Evolutionary conservation across 2,888 invertebrate species (phyloP).

Genomic region (Drosophila nr. perissopoda): DNA sequence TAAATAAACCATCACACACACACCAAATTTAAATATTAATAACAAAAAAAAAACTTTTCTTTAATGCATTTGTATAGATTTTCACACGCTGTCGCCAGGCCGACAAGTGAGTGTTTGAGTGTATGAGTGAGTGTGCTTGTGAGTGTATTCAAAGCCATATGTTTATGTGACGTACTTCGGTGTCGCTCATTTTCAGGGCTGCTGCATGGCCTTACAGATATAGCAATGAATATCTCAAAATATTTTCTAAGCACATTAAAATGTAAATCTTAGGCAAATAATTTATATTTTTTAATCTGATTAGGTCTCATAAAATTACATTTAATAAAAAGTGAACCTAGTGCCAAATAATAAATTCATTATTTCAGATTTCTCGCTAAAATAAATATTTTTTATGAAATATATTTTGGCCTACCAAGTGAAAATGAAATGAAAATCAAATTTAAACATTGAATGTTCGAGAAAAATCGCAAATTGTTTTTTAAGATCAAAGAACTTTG

Average conservation of each 20-base stretch:
- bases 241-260: neutral
- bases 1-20: constrained; percentile 18
- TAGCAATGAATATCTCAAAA: neutral
- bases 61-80: constrained; percentile 46
- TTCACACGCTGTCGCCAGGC: constrained; percentile 73
- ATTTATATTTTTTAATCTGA: neutral
- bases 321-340: neutral
- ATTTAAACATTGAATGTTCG: neutral
- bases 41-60: neutral
- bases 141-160: constrained; percentile 15
- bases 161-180: constrained; percentile 43
- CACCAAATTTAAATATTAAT: constrained; percentile 11
- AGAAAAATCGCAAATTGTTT: neutral
- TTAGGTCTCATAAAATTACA: neutral
- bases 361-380: neutral
- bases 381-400: neutral
- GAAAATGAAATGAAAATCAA: neutral
- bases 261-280: neutral
- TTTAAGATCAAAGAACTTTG: neutral
- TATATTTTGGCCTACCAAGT: too few relatives aligned
- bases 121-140: constrained; percentile 17
- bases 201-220: neutral
- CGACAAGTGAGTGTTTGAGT: constrained; percentile 32
- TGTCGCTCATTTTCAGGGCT: constrained; percentile 39
- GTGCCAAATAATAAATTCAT: neutral